Percentiles rank a stretch among this genome's conserved stretches.
phyloP scores from a whole-genome alignment of 2,113 vertebrate genomes.

The Aix galericulata region DNA sequence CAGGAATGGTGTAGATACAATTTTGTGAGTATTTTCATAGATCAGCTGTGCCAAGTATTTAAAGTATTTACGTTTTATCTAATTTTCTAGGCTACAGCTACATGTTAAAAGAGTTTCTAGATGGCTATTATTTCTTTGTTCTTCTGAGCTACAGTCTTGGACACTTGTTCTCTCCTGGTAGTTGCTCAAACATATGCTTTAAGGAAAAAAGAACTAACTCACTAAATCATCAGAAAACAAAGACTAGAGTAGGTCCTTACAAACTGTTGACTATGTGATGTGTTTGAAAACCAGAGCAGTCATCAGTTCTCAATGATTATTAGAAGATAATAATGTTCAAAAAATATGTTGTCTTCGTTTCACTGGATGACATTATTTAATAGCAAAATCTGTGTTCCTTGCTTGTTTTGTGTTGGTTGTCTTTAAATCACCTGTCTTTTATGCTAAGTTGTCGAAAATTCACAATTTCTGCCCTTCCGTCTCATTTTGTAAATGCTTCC shows the following conservation, averaged over 20 bases:
- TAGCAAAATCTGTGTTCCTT: background rate
- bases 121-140: background rate
- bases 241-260: background rate
- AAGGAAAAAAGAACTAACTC: background rate
- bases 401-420: background rate
- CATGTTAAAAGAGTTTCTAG: background rate
- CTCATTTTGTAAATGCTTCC: background rate
- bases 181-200: background rate
- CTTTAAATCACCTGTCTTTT: background rate
- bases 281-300: background rate
- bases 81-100: background rate
- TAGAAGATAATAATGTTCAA: background rate
- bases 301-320: background rate
- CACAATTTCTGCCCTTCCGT: background rate
- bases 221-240: background rate
- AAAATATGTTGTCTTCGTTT: background rate
- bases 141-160: background rate
- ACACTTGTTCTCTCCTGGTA: background rate
- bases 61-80: background rate
- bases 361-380: background rate
- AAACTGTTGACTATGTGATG: background rate
- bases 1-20: background rate
- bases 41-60: background rate
- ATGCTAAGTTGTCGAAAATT: background rate
- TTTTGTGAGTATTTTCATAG: background rate